Evolutionary conservation across 2,797 vertebrate species (phyloP), one percentile per base, ranked within the genome.

Genomic region (Bradypodion pumilum): DNA sequence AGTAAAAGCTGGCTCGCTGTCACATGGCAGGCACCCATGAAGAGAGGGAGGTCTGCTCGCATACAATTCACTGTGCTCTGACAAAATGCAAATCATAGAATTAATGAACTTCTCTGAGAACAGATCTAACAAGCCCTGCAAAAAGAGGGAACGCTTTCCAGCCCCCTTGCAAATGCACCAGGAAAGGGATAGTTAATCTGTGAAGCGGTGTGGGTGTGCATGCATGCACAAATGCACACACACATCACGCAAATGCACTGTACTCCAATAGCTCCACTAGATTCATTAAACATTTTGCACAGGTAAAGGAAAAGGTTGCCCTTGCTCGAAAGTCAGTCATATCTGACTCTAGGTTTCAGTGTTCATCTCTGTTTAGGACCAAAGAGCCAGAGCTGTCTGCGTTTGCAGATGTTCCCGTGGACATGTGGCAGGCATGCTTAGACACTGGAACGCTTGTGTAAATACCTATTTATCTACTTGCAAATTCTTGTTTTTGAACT

Each of bases 1-100:
- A 95, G 93, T 87, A 90, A 94, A 93, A 92, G 78, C 89, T 90
- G 90, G 92, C 89, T 85, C 89, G 92, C 84, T 94, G 91, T 95
- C 90, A 84, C 79, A 77, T 82, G 88, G 90, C 88, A 90, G 66
- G 65, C 89, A 93, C 93, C 88, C 91, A 88, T 88, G 88, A 85
- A 85, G 56, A 84, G 75, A 90, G 56, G 76, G 60, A 92, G 84
- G 93, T 92, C 91, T 90, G 87, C 90, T 90, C 88, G 91, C 82
- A 92, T 89, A 89, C 93, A 91, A 88, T 92, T 93, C 92, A 89
- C 85, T 92, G 92, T 81, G 66, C 86, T 91, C 82, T 92, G 91
- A 91, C 86, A 93, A 93, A 94, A 93, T 93, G 90, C 90, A 85
- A 89, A 87, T 93, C 93, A 89, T 90, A 86, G 88, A 87, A 92